Evolutionary conservation across 2,888 invertebrate genomes (phyloP).

Genomic region (Tetropium fuscum): DNA sequence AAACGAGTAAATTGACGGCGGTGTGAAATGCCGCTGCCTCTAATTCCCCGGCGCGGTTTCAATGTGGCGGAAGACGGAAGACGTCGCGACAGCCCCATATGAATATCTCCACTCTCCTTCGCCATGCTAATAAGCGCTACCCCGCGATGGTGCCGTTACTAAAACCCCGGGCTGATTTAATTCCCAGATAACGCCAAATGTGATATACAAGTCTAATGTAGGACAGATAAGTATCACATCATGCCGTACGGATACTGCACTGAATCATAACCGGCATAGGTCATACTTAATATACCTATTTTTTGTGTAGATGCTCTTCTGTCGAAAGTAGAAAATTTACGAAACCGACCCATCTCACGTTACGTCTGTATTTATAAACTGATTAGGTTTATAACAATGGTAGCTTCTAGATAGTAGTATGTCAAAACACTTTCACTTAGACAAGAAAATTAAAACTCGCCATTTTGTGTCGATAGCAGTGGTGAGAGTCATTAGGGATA

Average conservation of each 20-base stretch:
- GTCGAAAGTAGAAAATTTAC: too few relatives aligned
- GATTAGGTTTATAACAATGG: too few relatives aligned
- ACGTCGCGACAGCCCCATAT: constrained; percentile 34
- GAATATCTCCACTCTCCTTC: constrained; percentile 34
- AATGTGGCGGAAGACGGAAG: constrained; percentile 38
- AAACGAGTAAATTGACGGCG: constrained; percentile 46
- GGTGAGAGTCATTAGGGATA: too few relatives aligned
- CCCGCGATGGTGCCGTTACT: constrained; percentile 26
- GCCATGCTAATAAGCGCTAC: constrained; percentile 33
- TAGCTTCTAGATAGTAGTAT: too few relatives aligned
- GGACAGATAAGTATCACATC: constrained; percentile 30
- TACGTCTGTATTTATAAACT: too few relatives aligned
- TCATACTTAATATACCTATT: too few relatives aligned
- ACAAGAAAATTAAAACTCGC: too few relatives aligned
- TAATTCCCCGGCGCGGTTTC: constrained; percentile 34
- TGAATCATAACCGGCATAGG: too few relatives aligned
- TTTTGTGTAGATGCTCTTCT: too few relatives aligned
- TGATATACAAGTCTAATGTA: constrained; percentile 33
- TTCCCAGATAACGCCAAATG: constrained; percentile 35
- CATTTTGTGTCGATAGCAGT: too few relatives aligned
- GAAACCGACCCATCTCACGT: too few relatives aligned
- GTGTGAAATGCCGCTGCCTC: constrained; percentile 36
- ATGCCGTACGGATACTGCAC: constrained; percentile 11
- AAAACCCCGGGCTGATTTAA: constrained; percentile 33
- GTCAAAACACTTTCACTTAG: too few relatives aligned